Conservation (phyloP, 2,113 vertebrate genomes). For the Australoheros scitulus region DNA sequence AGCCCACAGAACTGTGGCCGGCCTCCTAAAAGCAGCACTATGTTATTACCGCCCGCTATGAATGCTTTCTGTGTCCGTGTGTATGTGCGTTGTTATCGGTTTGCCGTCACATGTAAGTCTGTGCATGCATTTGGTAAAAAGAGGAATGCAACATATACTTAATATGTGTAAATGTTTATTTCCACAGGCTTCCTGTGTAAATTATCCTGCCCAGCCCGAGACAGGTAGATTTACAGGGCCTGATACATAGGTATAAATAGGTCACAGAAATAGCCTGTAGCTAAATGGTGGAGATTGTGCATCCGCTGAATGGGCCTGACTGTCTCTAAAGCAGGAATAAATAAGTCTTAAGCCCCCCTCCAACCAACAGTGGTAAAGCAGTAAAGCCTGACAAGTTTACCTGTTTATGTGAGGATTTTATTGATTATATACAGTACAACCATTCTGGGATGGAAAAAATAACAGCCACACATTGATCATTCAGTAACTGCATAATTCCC, state of each 20-base stretch:
- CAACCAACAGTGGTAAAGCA: neutral
- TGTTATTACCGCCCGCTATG: conserved; percentile 55
- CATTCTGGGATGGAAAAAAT: conserved; percentile 4
- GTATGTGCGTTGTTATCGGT: conserved; percentile 8
- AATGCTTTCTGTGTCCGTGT: conserved; percentile 51
- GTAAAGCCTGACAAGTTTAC: conserved; percentile 17
- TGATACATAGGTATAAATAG: conserved; percentile 10
- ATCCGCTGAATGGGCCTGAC: conserved; percentile 51
- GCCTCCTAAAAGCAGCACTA: conserved; percentile 47
- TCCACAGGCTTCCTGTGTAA: conserved; percentile 52
- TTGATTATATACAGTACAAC: conserved; percentile 24
- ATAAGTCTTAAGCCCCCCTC: conserved; percentile 7
- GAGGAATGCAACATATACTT: conserved; percentile 18
- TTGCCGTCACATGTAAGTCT: neutral
- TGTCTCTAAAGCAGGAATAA: conserved; percentile 56
- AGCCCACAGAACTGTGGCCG: conserved; percentile 55
- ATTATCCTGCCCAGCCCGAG: conserved; percentile 23
- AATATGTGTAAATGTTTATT: conserved; percentile 57
- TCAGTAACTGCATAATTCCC: neutral
- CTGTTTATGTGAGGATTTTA: conserved; percentile 37
- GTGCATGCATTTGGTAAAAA: neutral
- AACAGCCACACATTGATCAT: neutral
- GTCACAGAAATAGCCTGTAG: conserved; percentile 62
- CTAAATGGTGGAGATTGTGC: conserved; percentile 61
- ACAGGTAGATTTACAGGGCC: conserved; percentile 45